Percentiles rank a stretch among this genome's conserved stretches.
phyloP scores from a whole-genome alignment of 2,888 invertebrate species.

The Entomobrya proxima region DNA sequence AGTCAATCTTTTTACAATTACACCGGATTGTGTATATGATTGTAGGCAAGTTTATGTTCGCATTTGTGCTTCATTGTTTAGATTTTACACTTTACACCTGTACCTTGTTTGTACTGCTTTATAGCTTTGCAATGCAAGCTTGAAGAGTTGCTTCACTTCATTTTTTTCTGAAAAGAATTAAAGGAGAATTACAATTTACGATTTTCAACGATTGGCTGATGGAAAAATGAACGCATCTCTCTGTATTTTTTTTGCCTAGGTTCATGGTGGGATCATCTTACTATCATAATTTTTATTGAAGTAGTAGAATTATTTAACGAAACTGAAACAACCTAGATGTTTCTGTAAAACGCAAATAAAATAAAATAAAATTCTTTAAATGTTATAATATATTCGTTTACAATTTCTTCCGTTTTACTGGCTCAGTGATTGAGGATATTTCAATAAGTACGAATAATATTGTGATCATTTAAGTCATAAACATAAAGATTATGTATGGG shows the following conservation, averaged over 20 bases:
- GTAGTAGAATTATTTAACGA: constrained; percentile 4
- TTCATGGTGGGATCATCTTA: not conserved
- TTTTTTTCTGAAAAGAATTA: not conserved
- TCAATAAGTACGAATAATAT: constrained; percentile 10
- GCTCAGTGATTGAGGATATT: constrained; percentile 40
- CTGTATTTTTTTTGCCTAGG: not conserved
- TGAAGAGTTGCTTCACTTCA: constrained; percentile 33
- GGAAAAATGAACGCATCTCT: too few species aligned
- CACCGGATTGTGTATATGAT: too few species aligned
- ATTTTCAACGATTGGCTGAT: not conserved
- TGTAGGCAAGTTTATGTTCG: too few species aligned
- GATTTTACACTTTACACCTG: constrained; percentile 24
- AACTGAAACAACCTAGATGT: constrained; percentile 4
- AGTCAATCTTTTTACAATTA: not conserved
- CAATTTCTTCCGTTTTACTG: constrained; percentile 42
- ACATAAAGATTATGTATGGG: not conserved
- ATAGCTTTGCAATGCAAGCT: not conserved
- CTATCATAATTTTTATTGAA: not conserved
- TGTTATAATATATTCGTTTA: not conserved
- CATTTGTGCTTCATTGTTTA: not conserved
- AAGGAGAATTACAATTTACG: not conserved
- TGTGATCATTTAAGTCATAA: not conserved
- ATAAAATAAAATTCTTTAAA: not conserved
- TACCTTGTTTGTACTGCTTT: constrained; percentile 23
- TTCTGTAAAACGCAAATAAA: not conserved